Evolutionary conservation across 2,113 vertebrate genomes (phyloP), one percentile per base, ranked within the genome.

Genomic region (Pristiophorus japonicus): DNA sequence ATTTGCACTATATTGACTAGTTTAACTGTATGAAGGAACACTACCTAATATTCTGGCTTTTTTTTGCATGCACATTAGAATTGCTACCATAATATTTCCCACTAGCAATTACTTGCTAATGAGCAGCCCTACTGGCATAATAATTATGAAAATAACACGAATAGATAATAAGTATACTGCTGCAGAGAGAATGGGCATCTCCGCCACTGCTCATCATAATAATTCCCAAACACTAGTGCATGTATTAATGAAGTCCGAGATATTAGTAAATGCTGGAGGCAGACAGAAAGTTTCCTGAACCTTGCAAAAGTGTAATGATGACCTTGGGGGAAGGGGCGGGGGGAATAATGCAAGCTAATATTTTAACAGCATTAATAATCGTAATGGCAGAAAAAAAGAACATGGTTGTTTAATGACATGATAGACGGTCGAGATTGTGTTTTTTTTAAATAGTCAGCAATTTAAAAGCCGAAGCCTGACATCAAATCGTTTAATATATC

Each of bases 401-500:
- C 65, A 42, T 16, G 42, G 38, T 70, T 70, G 65, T 94, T 94
- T 73, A 94, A 51, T 94, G 93, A 70, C 93, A 70, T 30, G 93
- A 70, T 73, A 73, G 92, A 94, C 10, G 63, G 66, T 7, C 93
- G 88, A 59, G n/a, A 18, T 90, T 63, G n/a, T 42, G 18, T 30
- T 94, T 18, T 94, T 70, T 94, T 73, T 24, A 85, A 94, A 70
- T 47, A 70, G 65, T 94, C 93, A 94, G 93, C 93, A 67, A 94
- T 67, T 94, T 67, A 67, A 27, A 73, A 51, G 24, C 65, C 42
- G 24, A 16, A 94, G 42, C 66, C 66, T 94, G 93, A 73, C 93
- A 70, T 94, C 93, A 73, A 30, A 94, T 94, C 93, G 93, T 94
- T 94, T 94, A 94, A 94, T 94, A 70, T 73, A 67, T 94, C 65